Conservation (phyloP, 2,888 invertebrate species). For the Mylabris sibirica region DNA sequence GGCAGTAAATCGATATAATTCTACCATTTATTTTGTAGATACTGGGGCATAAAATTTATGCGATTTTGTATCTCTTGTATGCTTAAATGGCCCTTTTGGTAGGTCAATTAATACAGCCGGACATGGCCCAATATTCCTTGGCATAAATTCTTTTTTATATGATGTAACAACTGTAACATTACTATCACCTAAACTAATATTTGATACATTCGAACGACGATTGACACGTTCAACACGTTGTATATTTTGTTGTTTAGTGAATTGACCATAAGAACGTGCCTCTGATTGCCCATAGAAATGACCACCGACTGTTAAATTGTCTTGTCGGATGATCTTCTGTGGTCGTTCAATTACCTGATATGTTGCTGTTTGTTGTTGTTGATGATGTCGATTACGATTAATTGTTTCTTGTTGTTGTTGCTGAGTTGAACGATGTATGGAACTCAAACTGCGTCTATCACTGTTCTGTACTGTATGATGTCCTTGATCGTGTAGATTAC, state of each 20-base stretch:
- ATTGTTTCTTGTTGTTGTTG: slow-evolving; percentile 57
- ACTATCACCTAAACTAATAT: slow-evolving; percentile 77
- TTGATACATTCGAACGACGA: slow-evolving; percentile 75
- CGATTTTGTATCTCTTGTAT: slow-evolving; percentile 83
- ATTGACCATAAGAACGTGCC: slow-evolving; percentile 74
- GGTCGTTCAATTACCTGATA: slow-evolving; percentile 67
- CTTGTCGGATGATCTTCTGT: slow-evolving; percentile 68
- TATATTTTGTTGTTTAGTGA: slow-evolving; percentile 63
- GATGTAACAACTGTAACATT: slow-evolving; percentile 67
- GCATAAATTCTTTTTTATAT: slow-evolving; percentile 80
- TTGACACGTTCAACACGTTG: slow-evolving; percentile 68
- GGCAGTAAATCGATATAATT: slow-evolving; percentile 15
- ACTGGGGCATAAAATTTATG: slow-evolving; percentile 84
- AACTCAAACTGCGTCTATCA: slow-evolving; percentile 80
- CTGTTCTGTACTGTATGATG: slow-evolving; percentile 67
- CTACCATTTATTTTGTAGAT: slow-evolving; percentile 40
- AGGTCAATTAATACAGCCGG: slow-evolving; percentile 81
- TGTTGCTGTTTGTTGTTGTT: slow-evolving; percentile 42
- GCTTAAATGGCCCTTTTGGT: slow-evolving; percentile 80
- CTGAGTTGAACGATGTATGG: slow-evolving; percentile 74
- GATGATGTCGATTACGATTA: slow-evolving; percentile 65
- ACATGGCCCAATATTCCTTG: slow-evolving; percentile 77
- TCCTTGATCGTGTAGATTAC: slow-evolving; percentile 78
- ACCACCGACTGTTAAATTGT: slow-evolving; percentile 76
- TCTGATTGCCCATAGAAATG: slow-evolving; percentile 79